A percentile compares a stretch with the other conserved stretches of the same genome.
Evolutionary conservation across 2,888 invertebrate genomes (phyloP).

Genomic region (Lithophane semibrunnea): DNA sequence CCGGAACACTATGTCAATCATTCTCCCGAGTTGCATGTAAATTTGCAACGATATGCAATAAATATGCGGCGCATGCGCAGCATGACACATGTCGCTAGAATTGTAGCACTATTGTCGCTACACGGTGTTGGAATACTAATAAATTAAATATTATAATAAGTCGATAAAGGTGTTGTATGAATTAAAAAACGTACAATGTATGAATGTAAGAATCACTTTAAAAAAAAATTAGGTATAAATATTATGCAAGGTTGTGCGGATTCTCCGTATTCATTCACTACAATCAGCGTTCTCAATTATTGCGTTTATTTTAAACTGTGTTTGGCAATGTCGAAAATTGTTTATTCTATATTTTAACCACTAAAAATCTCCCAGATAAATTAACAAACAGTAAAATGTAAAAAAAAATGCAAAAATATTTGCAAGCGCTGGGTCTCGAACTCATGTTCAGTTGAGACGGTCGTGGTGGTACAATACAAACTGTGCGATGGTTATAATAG

Average conservation of each 20-base stretch:
- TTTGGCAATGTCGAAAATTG: neutral
- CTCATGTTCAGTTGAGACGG: neutral
- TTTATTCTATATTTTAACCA: neutral
- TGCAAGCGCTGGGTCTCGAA: neutral
- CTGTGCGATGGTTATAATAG: too few species aligned
- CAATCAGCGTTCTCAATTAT: too few species aligned
- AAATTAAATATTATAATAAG: neutral
- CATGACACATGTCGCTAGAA: constrained; percentile 48
- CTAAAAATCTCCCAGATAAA: neutral
- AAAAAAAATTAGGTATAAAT: too few species aligned
- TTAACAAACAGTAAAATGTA: neutral
- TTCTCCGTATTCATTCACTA: too few species aligned
- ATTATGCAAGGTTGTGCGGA: too few species aligned
- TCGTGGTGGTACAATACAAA: neutral
- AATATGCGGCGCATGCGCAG: constrained; percentile 31
- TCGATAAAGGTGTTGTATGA: neutral
- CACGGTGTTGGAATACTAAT: constrained; percentile 26
- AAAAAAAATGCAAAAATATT: neutral
- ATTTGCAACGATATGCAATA: constrained; percentile 39
- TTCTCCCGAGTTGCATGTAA: constrained; percentile 24
- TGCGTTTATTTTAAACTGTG: too few species aligned
- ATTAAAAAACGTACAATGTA: neutral
- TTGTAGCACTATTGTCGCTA: constrained; percentile 25
- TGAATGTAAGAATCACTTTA: too few species aligned
- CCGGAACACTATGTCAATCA: constrained; percentile 44